These are phyloP conservation scores for Polietes domitor DNA, from an alignment of 2,888 invertebrate species.

Conservation along the genomic window DNA sequence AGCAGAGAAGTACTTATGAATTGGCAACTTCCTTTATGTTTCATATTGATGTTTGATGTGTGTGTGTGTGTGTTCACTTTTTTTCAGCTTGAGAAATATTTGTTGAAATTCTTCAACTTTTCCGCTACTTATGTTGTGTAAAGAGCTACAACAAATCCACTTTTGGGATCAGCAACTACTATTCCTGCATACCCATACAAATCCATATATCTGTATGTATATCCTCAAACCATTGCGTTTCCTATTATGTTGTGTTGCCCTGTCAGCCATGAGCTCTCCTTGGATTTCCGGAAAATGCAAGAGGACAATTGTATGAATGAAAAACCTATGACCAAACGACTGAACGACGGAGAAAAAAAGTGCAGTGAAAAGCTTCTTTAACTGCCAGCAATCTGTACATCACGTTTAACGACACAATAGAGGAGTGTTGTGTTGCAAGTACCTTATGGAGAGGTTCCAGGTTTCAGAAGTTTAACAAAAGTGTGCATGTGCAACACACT, in stretches of 20 bases:
- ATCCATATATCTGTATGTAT: not conserved
- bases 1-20: not conserved
- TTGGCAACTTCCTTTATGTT: not conserved
- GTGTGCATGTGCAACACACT: not conserved
- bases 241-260: not conserved
- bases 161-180: constrained; percentile 23
- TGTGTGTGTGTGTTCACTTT: constrained; percentile 1
- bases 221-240: constrained; percentile 28
- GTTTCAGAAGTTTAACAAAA: not conserved
- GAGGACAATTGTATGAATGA: not conserved
- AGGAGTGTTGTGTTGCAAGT: not conserved
- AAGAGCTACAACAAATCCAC: constrained; percentile 49
- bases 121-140: constrained; percentile 54
- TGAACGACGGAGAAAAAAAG: constrained; percentile 15
- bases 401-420: constrained; percentile 54
- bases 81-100: constrained; percentile 37
- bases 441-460: not conserved
- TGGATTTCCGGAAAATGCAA: constrained; percentile 6
- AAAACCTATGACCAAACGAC: not conserved
- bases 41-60: not conserved
- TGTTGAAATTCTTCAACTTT: constrained; percentile 57
- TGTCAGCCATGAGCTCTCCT: constrained; percentile 9
- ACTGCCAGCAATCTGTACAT: constrained; percentile 57
- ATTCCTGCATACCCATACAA: not conserved
- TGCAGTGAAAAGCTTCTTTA: constrained; percentile 40